phyloP scores from a whole-genome alignment of 2,113 vertebrate genomes.

The Desmodus rotundus region DNA sequence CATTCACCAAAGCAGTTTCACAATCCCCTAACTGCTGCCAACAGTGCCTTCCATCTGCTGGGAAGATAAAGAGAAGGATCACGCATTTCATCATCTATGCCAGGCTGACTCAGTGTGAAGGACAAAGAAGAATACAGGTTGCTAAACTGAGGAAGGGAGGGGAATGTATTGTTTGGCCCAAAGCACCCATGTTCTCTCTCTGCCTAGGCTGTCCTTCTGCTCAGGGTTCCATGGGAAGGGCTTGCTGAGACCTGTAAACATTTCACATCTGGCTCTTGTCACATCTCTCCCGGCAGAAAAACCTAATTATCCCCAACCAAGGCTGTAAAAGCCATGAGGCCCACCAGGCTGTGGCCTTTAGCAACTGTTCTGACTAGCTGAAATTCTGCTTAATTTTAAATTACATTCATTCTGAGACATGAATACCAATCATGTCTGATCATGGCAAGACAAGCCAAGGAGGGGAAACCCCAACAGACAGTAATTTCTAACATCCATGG shows the following conservation, averaged over 20 bases:
- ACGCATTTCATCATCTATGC: not conserved
- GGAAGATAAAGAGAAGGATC: not conserved
- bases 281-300: not conserved
- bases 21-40: not conserved
- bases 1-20: not conserved
- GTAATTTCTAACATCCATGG: not conserved
- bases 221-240: not conserved
- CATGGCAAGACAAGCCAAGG: not conserved
- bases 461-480: not conserved
- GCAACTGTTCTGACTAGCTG: not conserved
- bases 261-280: not conserved
- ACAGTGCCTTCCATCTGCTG: not conserved
- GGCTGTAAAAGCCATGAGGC: not conserved
- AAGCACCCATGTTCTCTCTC: not conserved
- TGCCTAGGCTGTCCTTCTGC: not conserved
- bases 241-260: not conserved
- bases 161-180: not conserved
- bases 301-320: not conserved
- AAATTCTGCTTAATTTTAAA: constrained; percentile 48
- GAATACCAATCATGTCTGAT: constrained; percentile 26
- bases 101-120: not conserved
- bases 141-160: no score
- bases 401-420: constrained; percentile 31
- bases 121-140: not conserved
- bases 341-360: not conserved